phyloP scores from a whole-genome alignment of 2,113 vertebrate species.

The Nicator chloris region DNA sequence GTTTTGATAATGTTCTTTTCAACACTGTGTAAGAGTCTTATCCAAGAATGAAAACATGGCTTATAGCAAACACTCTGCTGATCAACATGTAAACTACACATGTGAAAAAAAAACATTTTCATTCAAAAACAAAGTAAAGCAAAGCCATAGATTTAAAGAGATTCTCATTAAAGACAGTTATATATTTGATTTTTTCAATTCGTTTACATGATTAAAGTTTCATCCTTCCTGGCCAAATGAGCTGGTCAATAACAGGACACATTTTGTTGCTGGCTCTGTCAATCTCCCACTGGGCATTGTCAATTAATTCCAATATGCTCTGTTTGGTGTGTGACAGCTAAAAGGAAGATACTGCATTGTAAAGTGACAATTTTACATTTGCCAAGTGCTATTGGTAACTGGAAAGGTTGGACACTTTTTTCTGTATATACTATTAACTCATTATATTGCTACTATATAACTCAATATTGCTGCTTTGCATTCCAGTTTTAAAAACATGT shows the following conservation, averaged over 20 bases:
- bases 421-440: background rate
- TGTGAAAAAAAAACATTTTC: background rate
- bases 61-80: background rate
- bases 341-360: background rate
- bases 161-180: background rate
- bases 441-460: too few relatives aligned
- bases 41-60: background rate
- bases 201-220: background rate
- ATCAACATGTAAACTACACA: background rate
- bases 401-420: background rate
- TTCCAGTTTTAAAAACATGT: constrained; percentile 79
- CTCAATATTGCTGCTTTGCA: background rate
- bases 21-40: background rate
- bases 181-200: background rate
- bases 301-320: background rate
- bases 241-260: background rate
- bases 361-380: background rate
- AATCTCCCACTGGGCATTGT: background rate
- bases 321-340: background rate
- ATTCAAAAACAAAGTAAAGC: background rate
- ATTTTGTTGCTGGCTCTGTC: background rate
- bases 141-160: background rate
- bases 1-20: background rate
- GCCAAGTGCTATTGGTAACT: background rate
- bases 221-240: background rate